phyloP scores from a whole-genome alignment of 2,888 invertebrate species.

The Mayetiola destructor region DNA sequence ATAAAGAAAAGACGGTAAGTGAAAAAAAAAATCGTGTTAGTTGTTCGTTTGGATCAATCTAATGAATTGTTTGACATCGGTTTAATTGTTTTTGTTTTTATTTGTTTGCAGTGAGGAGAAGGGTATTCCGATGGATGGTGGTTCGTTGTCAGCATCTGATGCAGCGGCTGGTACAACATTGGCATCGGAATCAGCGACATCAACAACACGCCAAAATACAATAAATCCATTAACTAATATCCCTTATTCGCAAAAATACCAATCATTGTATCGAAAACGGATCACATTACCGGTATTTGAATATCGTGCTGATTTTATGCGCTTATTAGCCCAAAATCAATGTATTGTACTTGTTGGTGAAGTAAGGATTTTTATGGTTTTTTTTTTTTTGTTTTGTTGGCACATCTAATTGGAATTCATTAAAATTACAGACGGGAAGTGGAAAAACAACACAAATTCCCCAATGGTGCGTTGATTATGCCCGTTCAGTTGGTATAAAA shows the following conservation, averaged over 20 bases:
- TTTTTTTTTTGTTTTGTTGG: background rate
- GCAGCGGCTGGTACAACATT: slow-evolving; percentile 33
- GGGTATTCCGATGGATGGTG: slow-evolving; percentile 30
- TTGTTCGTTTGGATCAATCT: background rate
- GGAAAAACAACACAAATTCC: slow-evolving; percentile 99
- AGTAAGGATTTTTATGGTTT: slow-evolving; percentile 18
- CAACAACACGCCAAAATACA: slow-evolving; percentile 27
- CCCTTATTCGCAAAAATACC: slow-evolving; percentile 78
- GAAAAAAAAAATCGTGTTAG: background rate
- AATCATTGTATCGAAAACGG: slow-evolving; percentile 76
- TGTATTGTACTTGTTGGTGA: slow-evolving; percentile 95
- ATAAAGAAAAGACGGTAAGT: slow-evolving; percentile 58
- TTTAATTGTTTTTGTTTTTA: background rate
- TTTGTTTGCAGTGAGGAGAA: slow-evolving; percentile 41
- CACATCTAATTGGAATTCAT: background rate
- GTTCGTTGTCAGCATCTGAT: slow-evolving; percentile 32
- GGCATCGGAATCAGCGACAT: slow-evolving; percentile 25
- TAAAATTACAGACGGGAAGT: slow-evolving; percentile 58
- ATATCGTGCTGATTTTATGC: slow-evolving; percentile 91
- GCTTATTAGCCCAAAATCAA: slow-evolving; percentile 81
- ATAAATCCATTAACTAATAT: slow-evolving; percentile 67
- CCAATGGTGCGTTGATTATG: slow-evolving; percentile 81
- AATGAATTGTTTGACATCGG: slow-evolving; percentile 17
- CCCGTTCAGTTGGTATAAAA: slow-evolving; percentile 48
- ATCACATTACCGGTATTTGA: slow-evolving; percentile 94